Percentiles rank a stretch among this genome's conserved stretches.
phyloP scores from a whole-genome alignment of 2,888 invertebrate genomes.

The Polia nebulosa region DNA sequence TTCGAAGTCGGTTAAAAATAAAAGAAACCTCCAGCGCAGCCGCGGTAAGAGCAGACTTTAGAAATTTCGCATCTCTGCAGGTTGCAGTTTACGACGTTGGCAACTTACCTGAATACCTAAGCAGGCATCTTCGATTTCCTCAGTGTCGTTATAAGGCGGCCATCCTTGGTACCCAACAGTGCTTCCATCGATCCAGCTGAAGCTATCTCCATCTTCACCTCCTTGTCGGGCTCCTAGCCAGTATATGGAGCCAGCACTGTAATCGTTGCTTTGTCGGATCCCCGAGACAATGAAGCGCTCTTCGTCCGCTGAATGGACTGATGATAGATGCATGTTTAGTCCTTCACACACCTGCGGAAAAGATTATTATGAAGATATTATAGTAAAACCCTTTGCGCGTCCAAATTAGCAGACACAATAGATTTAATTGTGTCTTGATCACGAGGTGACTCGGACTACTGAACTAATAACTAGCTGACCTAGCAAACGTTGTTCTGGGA shows the following conservation, averaged over 20 bases:
- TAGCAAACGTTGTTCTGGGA: no score
- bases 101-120: constrained; percentile 83
- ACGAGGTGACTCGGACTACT: no score
- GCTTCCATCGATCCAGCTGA: constrained; percentile 93
- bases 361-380: background rate
- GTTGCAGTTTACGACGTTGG: background rate
- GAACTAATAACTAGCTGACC: no score
- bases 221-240: constrained; percentile 93
- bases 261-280: constrained; percentile 93
- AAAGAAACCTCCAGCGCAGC: background rate
- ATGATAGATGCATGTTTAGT: constrained; percentile 93
- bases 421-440: no score
- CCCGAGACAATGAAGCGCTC: constrained; percentile 93
- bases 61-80: background rate
- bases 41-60: no score
- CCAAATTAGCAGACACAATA: no score
- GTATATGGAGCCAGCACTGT: constrained; percentile 93
- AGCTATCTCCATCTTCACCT: constrained; percentile 66
- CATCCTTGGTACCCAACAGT: constrained; percentile 92
- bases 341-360: constrained; percentile 92
- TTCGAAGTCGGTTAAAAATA: no score
- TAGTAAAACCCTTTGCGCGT: no score
- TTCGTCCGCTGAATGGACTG: constrained; percentile 93
- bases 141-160: constrained; percentile 91
- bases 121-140: constrained; percentile 80